Evolutionary conservation across 2,113 vertebrate species (phyloP).

Genomic region (Pao palembangensis): DNA sequence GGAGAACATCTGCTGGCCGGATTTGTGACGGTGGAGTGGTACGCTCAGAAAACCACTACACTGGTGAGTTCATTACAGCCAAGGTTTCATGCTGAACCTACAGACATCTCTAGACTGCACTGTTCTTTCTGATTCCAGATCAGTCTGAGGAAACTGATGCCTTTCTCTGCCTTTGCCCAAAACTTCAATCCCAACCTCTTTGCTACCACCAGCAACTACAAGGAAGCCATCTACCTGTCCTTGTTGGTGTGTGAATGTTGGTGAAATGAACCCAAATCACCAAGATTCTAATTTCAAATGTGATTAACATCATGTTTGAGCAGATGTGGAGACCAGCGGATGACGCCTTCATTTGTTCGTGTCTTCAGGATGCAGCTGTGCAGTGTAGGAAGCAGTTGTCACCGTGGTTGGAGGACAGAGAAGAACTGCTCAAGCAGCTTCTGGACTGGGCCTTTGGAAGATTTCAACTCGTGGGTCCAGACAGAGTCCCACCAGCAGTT

Average conservation of each 20-base stretch:
- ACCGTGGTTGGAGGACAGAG: conserved; percentile 27
- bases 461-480: conserved; percentile 79
- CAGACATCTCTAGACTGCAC: too few relatives aligned
- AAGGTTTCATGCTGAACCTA: neutral
- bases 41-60: conserved; percentile 79
- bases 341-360: neutral
- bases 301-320: neutral
- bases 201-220: conserved; percentile 78
- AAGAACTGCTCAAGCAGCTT: conserved; percentile 80
- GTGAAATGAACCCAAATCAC: too few relatives aligned
- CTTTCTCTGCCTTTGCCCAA: conserved; percentile 76
- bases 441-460: conserved; percentile 86
- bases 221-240: conserved; percentile 80
- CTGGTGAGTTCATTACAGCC: conserved; percentile 73
- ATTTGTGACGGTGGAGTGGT: conserved; percentile 79
- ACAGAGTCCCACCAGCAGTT: conserved; percentile 70
- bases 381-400: conserved; percentile 79
- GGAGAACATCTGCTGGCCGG: conserved; percentile 62
- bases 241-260: conserved; percentile 78
- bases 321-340: neutral
- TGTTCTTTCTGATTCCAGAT: conserved; percentile 67
- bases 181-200: conserved; percentile 81
- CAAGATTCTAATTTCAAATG: neutral
- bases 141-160: conserved; percentile 71
- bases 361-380: conserved; percentile 77